These are phyloP conservation scores for Pontoporia blainvillei DNA, from an alignment of 2,113 vertebrate species.

Conservation along the genomic window DNA sequence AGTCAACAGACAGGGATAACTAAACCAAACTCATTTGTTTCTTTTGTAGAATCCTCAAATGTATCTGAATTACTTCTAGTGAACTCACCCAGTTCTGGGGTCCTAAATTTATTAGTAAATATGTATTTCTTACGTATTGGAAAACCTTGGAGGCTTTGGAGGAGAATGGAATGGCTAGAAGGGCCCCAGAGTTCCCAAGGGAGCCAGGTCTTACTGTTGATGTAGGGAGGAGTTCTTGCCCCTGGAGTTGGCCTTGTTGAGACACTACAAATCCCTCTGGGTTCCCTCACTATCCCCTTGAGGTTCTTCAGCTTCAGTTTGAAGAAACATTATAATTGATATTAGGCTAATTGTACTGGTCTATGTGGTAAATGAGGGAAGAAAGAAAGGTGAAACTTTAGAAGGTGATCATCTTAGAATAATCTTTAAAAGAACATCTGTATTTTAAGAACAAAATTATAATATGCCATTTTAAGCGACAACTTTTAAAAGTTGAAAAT, in stretches of 20 bases:
- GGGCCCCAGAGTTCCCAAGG: background rate
- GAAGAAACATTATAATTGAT: constrained; percentile 1
- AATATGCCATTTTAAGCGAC: background rate
- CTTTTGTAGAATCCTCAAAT: background rate
- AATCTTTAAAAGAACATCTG: background rate
- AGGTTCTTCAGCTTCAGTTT: background rate
- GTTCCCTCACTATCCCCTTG: background rate
- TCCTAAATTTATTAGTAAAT: background rate
- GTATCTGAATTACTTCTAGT: background rate
- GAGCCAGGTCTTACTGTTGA: background rate
- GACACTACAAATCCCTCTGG: background rate
- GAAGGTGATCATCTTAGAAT: background rate
- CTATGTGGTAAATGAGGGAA: background rate
- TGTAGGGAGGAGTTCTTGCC: background rate
- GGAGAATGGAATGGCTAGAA: background rate
- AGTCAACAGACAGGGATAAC: background rate
- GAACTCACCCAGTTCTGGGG: background rate
- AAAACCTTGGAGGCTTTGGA: background rate
- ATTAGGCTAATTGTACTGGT: background rate
- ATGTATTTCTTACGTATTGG: background rate
- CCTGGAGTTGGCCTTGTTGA: background rate
- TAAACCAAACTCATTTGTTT: background rate
- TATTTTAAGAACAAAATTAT: constrained; percentile 36
- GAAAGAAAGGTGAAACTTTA: background rate
- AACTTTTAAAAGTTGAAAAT: background rate